phyloP scores from a whole-genome alignment of 2,888 invertebrate genomes.

The Antheraea yamamai region DNA sequence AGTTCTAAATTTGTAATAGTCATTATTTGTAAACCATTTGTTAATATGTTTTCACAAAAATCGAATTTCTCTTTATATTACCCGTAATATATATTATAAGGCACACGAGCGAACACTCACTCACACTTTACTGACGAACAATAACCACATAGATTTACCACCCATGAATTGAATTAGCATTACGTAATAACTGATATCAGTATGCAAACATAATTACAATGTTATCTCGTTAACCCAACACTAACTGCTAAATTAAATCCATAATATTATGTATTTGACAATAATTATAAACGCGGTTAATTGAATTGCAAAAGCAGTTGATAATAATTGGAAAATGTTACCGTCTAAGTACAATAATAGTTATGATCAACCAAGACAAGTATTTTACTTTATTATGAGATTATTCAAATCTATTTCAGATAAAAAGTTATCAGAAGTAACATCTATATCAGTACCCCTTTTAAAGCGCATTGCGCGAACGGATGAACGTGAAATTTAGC shows the following conservation, averaged over 20 bases:
- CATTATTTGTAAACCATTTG: too few relatives aligned
- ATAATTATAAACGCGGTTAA: conserved; percentile 29
- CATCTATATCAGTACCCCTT: too few relatives aligned
- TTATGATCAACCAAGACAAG: neutral
- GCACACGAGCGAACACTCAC: neutral
- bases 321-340: conserved; percentile 16
- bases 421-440: too few relatives aligned
- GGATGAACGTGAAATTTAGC: too few relatives aligned
- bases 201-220: conserved; percentile 14
- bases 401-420: too few relatives aligned
- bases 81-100: neutral
- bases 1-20: too few relatives aligned
- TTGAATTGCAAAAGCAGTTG: conserved; percentile 20
- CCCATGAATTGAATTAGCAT: conserved; percentile 14
- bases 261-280: conserved; percentile 25
- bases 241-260: conserved; percentile 15
- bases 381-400: too few relatives aligned
- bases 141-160: conserved; percentile 5
- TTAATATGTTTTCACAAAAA: too few relatives aligned
- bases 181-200: conserved; percentile 10
- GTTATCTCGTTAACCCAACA: conserved; percentile 16
- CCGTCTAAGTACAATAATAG: neutral
- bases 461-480: too few relatives aligned
- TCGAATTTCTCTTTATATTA: too few relatives aligned
- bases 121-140: neutral